These are phyloP conservation scores for Julus scanicus DNA, from an alignment of 2,888 invertebrate species.

Conservation along the genomic window DNA sequence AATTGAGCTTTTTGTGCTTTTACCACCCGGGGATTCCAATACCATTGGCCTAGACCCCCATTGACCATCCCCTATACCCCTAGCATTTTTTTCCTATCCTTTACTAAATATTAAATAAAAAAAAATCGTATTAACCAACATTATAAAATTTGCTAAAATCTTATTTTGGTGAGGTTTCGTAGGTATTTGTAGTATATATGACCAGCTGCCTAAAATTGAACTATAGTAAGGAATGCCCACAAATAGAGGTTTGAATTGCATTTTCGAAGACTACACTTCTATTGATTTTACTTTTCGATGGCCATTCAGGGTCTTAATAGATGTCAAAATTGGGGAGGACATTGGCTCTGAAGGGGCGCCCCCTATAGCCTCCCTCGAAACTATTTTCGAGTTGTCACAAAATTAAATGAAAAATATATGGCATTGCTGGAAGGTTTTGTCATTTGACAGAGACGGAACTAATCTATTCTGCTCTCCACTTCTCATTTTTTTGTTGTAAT, in stretches of 20 bases:
- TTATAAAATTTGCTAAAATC: too few relatives aligned
- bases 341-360: not conserved
- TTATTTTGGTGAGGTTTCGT: too few relatives aligned
- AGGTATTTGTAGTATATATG: too few relatives aligned
- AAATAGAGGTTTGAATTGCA: not conserved
- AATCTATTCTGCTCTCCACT: conserved; percentile 6
- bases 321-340: conserved; percentile 1
- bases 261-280: not conserved
- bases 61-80: too few relatives aligned
- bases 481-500: not conserved
- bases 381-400: conserved; percentile 24
- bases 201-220: too few relatives aligned
- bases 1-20: too few relatives aligned
- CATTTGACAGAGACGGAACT: conserved; percentile 31
- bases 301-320: conserved; percentile 39
- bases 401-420: conserved; percentile 41
- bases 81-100: too few relatives aligned
- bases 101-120: too few relatives aligned
- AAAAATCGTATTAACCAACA: too few relatives aligned
- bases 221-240: too few relatives aligned
- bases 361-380: not conserved
- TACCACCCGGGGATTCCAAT: too few relatives aligned
- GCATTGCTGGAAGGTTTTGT: conserved; percentile 24
- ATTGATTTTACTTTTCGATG: conserved; percentile 44
- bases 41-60: too few relatives aligned